phyloP scores from a whole-genome alignment of 2,797 vertebrate species.

The Argyrosomus regius region DNA sequence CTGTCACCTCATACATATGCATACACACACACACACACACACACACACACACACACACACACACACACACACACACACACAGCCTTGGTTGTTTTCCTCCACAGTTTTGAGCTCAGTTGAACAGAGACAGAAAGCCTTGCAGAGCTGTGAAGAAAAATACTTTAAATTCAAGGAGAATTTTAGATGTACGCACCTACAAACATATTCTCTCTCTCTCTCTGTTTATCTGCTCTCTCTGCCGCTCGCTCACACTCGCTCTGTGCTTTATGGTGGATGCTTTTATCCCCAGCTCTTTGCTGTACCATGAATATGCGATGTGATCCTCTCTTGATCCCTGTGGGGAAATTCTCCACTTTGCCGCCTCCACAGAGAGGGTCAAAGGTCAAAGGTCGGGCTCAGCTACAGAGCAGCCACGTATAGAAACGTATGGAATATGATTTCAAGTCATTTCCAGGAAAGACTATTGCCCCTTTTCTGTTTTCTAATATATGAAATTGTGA shows the following conservation, averaged over 20 bases:
- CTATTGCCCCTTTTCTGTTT: too few relatives aligned
- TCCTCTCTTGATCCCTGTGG: constrained; percentile 48
- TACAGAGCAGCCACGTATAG: not conserved
- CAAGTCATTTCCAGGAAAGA: too few relatives aligned
- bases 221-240: not conserved
- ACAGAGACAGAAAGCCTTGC: constrained; percentile 26
- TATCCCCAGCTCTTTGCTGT: constrained; percentile 29
- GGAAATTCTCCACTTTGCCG: constrained; percentile 20
- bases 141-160: constrained; percentile 46
- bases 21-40: constrained; percentile 28
- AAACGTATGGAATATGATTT: too few relatives aligned
- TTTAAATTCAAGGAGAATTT: constrained; percentile 63
- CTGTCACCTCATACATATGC: constrained; percentile 70
- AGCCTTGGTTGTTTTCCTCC: constrained; percentile 44
- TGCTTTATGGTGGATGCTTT: constrained; percentile 30
- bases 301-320: constrained; percentile 62
- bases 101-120: constrained; percentile 40
- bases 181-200: constrained; percentile 53
- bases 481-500: too few relatives aligned
- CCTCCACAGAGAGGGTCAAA: constrained; percentile 27
- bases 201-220: constrained; percentile 17
- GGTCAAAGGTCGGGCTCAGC: constrained; percentile 25
- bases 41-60: too few relatives aligned
- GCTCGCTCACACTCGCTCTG: not conserved
- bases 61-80: not conserved